phyloP scores from a whole-genome alignment of 1,140 invertebrate genomes.

The Sesamia nonagrioides region DNA sequence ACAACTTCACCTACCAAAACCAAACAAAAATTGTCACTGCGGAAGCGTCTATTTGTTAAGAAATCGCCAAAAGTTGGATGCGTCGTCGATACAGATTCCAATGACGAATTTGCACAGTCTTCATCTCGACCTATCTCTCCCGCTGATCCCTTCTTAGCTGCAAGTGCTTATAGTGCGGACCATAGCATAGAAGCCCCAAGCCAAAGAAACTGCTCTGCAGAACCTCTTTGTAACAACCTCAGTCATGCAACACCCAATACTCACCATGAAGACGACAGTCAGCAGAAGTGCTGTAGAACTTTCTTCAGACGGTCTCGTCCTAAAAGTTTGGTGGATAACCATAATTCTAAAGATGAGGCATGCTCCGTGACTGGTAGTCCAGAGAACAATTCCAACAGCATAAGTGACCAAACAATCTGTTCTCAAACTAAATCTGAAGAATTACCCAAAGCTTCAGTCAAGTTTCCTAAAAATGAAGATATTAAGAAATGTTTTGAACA shows the following conservation, averaged over 20 bases:
- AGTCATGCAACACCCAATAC: conserved; percentile 61
- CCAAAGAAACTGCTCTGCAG: conserved; percentile 60
- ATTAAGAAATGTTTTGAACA: conserved; percentile 80
- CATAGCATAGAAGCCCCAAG: conserved; percentile 61
- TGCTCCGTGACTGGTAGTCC: conserved; percentile 74
- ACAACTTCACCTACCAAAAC: conserved; percentile 83
- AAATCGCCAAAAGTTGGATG: conserved; percentile 86
- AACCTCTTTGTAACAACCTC: conserved; percentile 61
- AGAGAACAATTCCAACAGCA: conserved; percentile 76
- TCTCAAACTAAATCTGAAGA: conserved; percentile 79
- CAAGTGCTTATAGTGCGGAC: conserved; percentile 75
- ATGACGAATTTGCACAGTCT: conserved; percentile 79
- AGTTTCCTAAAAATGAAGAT: conserved; percentile 79
- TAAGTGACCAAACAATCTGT: conserved; percentile 74
- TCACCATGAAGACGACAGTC: conserved; percentile 73
- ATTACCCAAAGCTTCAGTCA: conserved; percentile 78
- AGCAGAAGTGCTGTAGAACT: conserved; percentile 79
- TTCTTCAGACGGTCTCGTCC: conserved; percentile 82
- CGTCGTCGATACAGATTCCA: conserved; percentile 84
- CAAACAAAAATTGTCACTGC: conserved; percentile 84
- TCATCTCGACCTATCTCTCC: conserved; percentile 81
- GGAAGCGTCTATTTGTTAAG: conserved; percentile 85
- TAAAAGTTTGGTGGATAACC: conserved; percentile 76
- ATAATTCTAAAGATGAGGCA: conserved; percentile 69
- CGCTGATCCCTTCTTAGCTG: conserved; percentile 81